Evolutionary conservation across 2,888 invertebrate genomes (phyloP), one percentile per base, ranked within the genome.

Genomic region (Pinctada fucata): DNA sequence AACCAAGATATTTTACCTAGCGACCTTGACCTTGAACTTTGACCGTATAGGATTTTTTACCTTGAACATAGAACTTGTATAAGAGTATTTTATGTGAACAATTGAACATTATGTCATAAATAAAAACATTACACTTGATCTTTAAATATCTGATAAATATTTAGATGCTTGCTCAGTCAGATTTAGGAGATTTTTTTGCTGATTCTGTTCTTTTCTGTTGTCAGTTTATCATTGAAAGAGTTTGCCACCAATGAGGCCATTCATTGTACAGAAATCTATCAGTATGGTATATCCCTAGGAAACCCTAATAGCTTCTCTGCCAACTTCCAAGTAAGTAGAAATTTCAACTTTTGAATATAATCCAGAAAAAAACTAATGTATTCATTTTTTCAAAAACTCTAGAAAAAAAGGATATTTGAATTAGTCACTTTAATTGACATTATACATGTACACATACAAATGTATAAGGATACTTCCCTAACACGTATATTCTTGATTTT

Each of bases 241-340:
- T 96, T 97, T 92, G 96, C 96, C 65, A 95, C 94, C 75, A 95
- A 96, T 91, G 95, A 96, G 91, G 97, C 97, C 47, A 96, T 98
- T 81, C 96, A 98, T 93, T 96, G 97, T 93, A 98, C 98, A 0
- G 98, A 98, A 93, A 95, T 98, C 80, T 98, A 97, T 92, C 98
- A 98, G 93, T 99, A 97, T 92, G 98, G 97, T 3, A 94, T 96
- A 83, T 95, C 96, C 80, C 94, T 98, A 72, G 96, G 95, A 84
- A 96, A 95, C 90, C 94, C 95, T 47, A 94, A 95, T 75, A 96
- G 95, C 91, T 94, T 94, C 69, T 94, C 97, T 79, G 94, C 95
- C 0, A 95, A 96, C 88, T 94, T 97, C 88, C 96, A 96, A 94
- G 96, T 96, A 88, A 58, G 31, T 16, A 31, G 31, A 31, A 31